phyloP scores from a whole-genome alignment of 2,113 vertebrate genomes.

The Echinops telfairi region DNA sequence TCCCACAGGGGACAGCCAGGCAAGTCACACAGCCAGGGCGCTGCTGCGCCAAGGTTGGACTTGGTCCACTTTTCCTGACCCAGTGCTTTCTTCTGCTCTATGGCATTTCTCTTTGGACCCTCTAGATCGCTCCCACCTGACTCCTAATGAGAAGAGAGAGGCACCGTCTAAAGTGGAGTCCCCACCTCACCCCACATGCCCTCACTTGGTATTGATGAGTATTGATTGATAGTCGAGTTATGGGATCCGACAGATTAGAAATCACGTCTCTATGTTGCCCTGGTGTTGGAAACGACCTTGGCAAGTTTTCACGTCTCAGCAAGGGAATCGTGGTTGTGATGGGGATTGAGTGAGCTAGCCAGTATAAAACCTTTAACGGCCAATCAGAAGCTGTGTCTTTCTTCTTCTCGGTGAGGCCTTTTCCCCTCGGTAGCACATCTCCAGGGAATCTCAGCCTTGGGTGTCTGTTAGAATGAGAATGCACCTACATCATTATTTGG shows the following conservation, averaged over 20 bases:
- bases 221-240: background rate
- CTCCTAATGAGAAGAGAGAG: background rate
- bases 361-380: background rate
- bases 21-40: no score
- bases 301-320: background rate
- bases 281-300: background rate
- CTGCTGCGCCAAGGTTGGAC: background rate
- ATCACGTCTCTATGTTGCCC: background rate
- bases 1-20: no score
- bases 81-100: background rate
- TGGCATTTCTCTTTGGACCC: background rate
- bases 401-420: background rate
- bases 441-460: background rate
- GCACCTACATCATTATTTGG: background rate
- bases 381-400: no score
- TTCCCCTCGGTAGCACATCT: background rate
- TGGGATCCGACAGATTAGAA: background rate
- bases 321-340: rapidly evolving
- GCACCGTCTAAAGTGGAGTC: no score
- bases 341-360: background rate
- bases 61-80: rapidly evolving
- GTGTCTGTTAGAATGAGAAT: background rate
- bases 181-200: background rate
- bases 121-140: background rate
- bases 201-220: background rate